phyloP scores from a whole-genome alignment of 2,888 invertebrate genomes.

The Leptinotarsa peninsularis region DNA sequence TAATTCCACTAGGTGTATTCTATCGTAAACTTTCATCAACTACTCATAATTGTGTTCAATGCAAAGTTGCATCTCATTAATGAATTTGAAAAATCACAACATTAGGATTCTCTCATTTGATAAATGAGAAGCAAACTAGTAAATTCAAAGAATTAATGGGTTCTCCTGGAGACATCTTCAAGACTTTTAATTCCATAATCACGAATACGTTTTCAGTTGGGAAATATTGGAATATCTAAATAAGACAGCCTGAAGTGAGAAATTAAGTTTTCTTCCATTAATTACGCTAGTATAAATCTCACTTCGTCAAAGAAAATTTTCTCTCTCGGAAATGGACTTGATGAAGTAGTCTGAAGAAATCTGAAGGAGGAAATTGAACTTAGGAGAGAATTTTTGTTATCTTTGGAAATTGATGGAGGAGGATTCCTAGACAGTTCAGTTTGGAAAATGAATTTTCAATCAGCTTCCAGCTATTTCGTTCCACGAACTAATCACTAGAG shows the following conservation, averaged over 20 bases:
- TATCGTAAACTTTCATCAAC: too few relatives aligned
- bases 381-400: neutral
- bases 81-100: neutral
- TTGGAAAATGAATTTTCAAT: too few relatives aligned
- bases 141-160: neutral
- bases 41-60: too few relatives aligned
- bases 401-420: too few relatives aligned
- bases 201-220: constrained; percentile 22
- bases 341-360: neutral
- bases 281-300: constrained; percentile 3
- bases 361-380: neutral
- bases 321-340: neutral
- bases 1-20: too few relatives aligned
- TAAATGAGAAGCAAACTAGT: neutral
- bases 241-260: neutral
- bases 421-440: too few relatives aligned
- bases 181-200: constrained; percentile 13
- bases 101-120: neutral
- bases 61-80: neutral
- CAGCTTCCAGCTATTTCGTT: too few relatives aligned
- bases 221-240: constrained; percentile 24
- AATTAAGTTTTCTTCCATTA: constrained; percentile 1
- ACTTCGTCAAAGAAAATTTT: neutral
- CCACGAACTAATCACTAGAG: too few relatives aligned
- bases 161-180: neutral